Evolutionary conservation across 1,140 invertebrate species (phyloP).

Genomic region (Lepidurus couesii): DNA sequence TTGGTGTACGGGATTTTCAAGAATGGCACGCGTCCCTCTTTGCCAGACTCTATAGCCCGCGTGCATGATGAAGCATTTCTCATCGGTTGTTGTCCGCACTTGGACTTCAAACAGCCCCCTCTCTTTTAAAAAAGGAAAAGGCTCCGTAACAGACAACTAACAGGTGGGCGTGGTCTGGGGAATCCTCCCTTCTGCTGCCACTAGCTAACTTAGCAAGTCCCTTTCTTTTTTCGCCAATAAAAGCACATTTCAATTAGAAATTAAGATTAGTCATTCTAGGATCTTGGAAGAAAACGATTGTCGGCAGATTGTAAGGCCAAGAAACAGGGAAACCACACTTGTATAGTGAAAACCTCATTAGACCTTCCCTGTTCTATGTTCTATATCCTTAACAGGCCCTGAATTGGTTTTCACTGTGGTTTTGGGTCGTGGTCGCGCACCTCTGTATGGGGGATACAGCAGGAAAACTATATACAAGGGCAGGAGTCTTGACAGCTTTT

Average conservation of each 20-base stretch:
- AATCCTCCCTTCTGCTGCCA: background rate
- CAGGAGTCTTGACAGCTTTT: conserved; percentile 10
- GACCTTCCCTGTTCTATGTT: too few species aligned
- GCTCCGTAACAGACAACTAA: background rate
- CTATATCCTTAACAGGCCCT: background rate
- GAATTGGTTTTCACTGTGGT: background rate
- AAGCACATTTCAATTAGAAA: background rate
- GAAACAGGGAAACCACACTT: background rate
- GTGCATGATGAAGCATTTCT: conserved; percentile 15
- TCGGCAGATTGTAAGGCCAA: background rate
- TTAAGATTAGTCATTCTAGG: background rate
- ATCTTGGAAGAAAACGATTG: background rate
- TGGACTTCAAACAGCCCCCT: background rate
- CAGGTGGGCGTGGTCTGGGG: background rate
- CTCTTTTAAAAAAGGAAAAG: background rate
- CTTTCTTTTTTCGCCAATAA: background rate
- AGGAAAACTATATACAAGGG: background rate
- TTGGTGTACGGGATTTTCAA: conserved; percentile 14
- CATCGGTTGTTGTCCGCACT: conserved; percentile 13
- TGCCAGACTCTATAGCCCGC: background rate
- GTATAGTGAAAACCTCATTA: too few species aligned
- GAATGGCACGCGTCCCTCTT: conserved; percentile 4
- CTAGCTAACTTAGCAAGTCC: background rate
- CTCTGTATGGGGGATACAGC: background rate
- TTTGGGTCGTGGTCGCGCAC: background rate